Base-by-base conservation (phyloP, 2,113 vertebrate genomes). In the Patagioenas fasciata region DNA sequence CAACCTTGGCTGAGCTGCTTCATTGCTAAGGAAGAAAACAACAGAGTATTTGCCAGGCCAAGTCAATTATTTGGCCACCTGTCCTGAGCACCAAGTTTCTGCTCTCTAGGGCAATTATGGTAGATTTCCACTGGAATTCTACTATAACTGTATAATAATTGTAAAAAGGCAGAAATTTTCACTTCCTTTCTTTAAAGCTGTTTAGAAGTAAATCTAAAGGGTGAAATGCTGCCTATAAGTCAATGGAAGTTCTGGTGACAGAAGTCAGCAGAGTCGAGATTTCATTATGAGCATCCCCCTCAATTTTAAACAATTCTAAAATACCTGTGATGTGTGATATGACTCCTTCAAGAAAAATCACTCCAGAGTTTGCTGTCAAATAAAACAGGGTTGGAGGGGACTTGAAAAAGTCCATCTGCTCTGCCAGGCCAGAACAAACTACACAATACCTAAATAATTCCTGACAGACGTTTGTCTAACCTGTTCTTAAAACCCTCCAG, bases 61-160 rank as follows among this genome's bases (percentile, higher is more conserved):
- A 94, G 42, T 57, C 64, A 84, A 79, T 80, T 94, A 90, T 80
- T 67, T 89, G 77, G 82, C 71, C 79, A 96, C 75, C 82, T 94
- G 67, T 78, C 75, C 75, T 83, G 38, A 91, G 85, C 38, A 60
- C 38, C 26, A 44, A 4, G 17, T 50, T 86, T 65, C 44, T 80
- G 47, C 85, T 73, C n/a, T 73, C 54, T 42, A 9, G 10, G 9
- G 36, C 2, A 2, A 73, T 34, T 25, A 36, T 9, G 48, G 32
- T 1, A 60, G 29, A 47, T 79, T 90, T 85, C 56, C 79, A 44
- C 16, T 36, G 13, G 32, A 81, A 79, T 72, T 54, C 40, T 50
- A 60, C 56, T 57, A 14, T 11, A 64, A 40, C 19, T 73, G 24
- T 28, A 16, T 3, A 70, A 10, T 25, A 80, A 28, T 15, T 85